phyloP scores from a whole-genome alignment of 2,113 vertebrate genomes.

The Panthera leo region DNA sequence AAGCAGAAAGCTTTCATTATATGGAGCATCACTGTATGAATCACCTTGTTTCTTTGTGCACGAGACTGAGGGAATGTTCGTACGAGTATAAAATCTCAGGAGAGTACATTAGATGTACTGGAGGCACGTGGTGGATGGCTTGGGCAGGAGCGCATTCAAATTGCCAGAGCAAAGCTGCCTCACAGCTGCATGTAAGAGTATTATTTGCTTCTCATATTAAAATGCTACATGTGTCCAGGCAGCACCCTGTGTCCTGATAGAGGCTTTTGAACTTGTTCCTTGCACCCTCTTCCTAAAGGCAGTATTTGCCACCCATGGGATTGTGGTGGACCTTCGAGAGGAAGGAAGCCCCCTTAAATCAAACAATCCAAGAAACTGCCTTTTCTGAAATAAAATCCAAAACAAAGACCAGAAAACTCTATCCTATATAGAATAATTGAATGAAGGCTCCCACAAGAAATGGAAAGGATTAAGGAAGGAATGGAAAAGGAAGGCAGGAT shows the following conservation, averaged over 20 bases:
- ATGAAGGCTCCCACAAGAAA: background rate
- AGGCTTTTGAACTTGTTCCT: background rate
- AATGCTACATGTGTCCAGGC: background rate
- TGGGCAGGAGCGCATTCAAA: background rate
- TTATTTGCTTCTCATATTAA: background rate
- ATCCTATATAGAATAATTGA: background rate
- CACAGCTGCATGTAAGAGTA: background rate
- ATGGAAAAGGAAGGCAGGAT: background rate
- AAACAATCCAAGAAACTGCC: background rate
- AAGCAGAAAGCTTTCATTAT: background rate
- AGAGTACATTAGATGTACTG: background rate
- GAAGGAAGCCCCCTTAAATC: background rate
- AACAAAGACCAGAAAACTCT: background rate
- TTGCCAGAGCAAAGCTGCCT: background rate
- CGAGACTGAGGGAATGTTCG: background rate
- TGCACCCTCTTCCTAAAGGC: background rate
- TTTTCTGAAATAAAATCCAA: conserved; percentile 1
- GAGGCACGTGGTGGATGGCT: no score
- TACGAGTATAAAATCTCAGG: background rate
- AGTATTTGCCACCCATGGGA: background rate
- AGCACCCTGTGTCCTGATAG: background rate
- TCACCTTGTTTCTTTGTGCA: background rate
- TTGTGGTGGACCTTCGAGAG: background rate
- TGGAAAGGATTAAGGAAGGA: background rate
- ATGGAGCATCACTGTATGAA: background rate